Percentiles rank a stretch among this genome's conserved stretches.
Evolutionary conservation across 2,888 invertebrate genomes (phyloP).

Genomic region (Leptopilina syphax): DNA sequence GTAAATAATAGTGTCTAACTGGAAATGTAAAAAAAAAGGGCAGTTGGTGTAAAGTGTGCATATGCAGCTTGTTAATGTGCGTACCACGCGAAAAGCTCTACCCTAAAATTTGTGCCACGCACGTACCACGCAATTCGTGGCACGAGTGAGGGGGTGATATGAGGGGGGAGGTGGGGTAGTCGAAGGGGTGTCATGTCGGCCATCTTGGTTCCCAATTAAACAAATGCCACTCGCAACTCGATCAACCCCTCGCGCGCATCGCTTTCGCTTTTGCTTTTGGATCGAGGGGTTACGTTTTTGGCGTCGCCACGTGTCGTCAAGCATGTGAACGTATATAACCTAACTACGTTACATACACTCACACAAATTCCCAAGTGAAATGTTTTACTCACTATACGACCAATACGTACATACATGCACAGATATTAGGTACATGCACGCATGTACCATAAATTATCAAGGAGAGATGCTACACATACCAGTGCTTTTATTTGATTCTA

Average conservation of each 20-base stretch:
- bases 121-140: constrained; percentile 47
- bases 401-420: too few relatives aligned
- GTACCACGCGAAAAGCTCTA: constrained; percentile 43
- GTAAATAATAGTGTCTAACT: background rate
- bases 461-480: constrained; percentile 17
- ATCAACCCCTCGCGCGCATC: constrained; percentile 64
- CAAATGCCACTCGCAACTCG: constrained; percentile 68
- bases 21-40: constrained; percentile 12
- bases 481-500: constrained; percentile 34
- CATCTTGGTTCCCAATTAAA: constrained; percentile 72
- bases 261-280: constrained; percentile 54
- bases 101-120: constrained; percentile 38
- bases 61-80: constrained; percentile 22
- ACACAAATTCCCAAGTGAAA: constrained; percentile 30
- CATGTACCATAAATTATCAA: constrained; percentile 26
- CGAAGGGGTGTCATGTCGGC: constrained; percentile 60
- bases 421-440: background rate
- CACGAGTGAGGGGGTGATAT: constrained; percentile 42
- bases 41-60: constrained; percentile 20
- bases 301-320: constrained; percentile 66
- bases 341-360: constrained; percentile 46
- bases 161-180: constrained; percentile 10
- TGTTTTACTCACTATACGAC: background rate
- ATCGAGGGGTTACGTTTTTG: constrained; percentile 53
- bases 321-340: constrained; percentile 58